Evolutionary conservation across 2,113 vertebrate genomes (phyloP), one percentile per base, ranked within the genome.

Genomic region (Erythrocebus patas): DNA sequence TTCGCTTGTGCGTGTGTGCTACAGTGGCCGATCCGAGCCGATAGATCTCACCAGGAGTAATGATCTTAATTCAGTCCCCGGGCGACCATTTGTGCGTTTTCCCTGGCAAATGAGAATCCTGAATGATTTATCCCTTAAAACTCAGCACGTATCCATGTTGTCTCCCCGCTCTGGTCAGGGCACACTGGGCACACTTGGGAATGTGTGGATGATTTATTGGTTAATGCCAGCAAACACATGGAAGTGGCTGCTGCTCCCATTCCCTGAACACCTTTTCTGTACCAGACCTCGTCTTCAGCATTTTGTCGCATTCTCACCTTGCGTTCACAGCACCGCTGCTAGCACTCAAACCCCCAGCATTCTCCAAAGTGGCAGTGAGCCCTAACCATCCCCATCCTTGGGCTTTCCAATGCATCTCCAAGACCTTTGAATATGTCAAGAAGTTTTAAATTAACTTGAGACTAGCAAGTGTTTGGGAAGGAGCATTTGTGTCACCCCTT

Each of bases 281-380:
- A 30, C 80, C n/a, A 57, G 27, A 32, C 85, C 59, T 84, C 2
- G 0, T 20, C 72, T 81, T 96, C 35, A 6, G 91, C 10, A 4
- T 85, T 3, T 16, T 59, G n/a, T 35, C 27, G 0, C 5, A 0
- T 23, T 22, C 8, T 79, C 11, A 1, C 30, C 32, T 13, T 5
- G 5, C 0, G 0, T 73, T 64, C 25, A 32, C 50, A 73, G 7
- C 0, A 1, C 6, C 35, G 22, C 76, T 43, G 40, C 52, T 50
- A 20, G 45, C 4, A 1, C 11, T 73, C 5, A 13, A n/a, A 79
- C 30, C 55, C 45, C 64, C 3, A 3, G 52, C 3, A 35, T 40
- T 20, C 59, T 10, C 73, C 86, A 50, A 40, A 25, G 13, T 68
- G 30, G 57, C 25, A 0, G 0, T 3, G 50, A 82, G 20, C 50